Base-by-base conservation (phyloP, 1,140 invertebrate species). In the Plectus sambesii region DNA sequence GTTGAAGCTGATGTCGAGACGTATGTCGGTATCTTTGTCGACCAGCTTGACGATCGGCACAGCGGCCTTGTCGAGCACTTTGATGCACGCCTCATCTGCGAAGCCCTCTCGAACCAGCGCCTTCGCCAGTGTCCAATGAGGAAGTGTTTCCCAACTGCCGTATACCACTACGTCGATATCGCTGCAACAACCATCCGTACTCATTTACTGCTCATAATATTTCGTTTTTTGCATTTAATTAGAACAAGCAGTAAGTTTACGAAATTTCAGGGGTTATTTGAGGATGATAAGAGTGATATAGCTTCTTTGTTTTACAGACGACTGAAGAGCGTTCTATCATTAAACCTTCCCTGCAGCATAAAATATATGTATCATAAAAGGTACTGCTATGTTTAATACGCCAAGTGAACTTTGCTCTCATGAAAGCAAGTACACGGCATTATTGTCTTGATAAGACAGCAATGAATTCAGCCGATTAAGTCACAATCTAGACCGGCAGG, bases 101-200 rank as follows among this genome's bases (percentile, higher is more conserved):
- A 96, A 85, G 60, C 83, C 82, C 68, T 83, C 81, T 49, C 83
- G 81, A 47, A 92, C 74, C 53, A 96, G 76, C 63, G 85, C 85
- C 63, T 83, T 80, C 74, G 94, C 85, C 55, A 96, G 73, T 3
- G 86, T 90, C 61, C 83, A 79, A 47, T 96, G 74, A 49, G 90
- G 89, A 62, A 87, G 75, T 27, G 49, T 81, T 58, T 85, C 80
- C 90, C 89, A 96, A 63, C 87, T 83, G 43, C 87, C 87, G 72
- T 88, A 83, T 47, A 97, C 86, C 55, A 94, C 89, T 63, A 97
- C 78, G 76, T 96, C 90, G 70, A 96, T 94, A 75, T 96, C 90
- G 78, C 88, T 93, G 70, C 49, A 75, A 74, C 49, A 55, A 52
- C 12, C 17, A 17, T 12, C 30, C 30, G 17, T 33, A 33, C 12